These are phyloP conservation scores for Dolomedes plantarius DNA, from an alignment of 2,888 invertebrate genomes.

Conservation along the genomic window DNA sequence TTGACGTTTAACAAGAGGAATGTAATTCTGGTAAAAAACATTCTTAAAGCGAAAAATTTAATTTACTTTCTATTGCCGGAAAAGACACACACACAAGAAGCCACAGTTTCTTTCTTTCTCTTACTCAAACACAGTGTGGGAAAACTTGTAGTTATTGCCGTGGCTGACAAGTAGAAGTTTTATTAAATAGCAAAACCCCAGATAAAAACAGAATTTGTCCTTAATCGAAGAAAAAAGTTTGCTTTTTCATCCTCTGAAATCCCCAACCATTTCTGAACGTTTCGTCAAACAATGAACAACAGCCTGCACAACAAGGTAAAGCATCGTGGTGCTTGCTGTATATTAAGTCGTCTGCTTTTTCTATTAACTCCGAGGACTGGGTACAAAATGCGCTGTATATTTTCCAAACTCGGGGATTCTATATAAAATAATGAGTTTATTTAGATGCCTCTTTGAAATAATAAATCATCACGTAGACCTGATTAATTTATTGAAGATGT, in stretches of 20 bases:
- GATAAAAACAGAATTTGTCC: conserved; percentile 20
- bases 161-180: conserved; percentile 45
- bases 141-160: conserved; percentile 31
- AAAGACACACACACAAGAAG: background rate
- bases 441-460: too few relatives aligned
- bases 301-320: background rate
- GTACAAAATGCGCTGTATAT: background rate
- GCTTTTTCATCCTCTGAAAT: conserved; percentile 38
- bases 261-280: conserved; percentile 47
- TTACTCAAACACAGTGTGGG: conserved; percentile 29
- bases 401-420: background rate
- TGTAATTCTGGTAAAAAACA: conserved; percentile 27
- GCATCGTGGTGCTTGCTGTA: background rate
- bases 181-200: conserved; percentile 33
- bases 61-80: conserved; percentile 38
- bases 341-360: background rate
- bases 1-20: conserved; percentile 24
- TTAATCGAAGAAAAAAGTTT: conserved; percentile 44
- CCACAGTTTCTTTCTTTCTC: background rate
- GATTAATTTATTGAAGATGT: too few relatives aligned
- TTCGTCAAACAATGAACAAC: conserved; percentile 47
- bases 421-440: too few relatives aligned
- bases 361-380: background rate
- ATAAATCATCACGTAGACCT: too few relatives aligned
- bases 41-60: conserved; percentile 58